phyloP scores from a whole-genome alignment of 2,797 vertebrate genomes.

The Podargus strigoides region DNA sequence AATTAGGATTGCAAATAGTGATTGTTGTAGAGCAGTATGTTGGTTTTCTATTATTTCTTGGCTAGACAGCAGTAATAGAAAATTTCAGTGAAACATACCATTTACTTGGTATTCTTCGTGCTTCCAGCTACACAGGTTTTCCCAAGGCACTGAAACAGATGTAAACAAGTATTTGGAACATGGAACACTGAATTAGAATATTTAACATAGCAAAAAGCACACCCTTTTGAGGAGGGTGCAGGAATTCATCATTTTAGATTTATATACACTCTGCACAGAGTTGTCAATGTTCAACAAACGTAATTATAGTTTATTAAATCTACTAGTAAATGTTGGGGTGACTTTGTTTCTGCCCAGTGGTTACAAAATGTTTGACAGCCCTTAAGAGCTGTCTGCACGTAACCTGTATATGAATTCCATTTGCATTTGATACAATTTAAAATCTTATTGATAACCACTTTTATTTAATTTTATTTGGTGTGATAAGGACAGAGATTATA shows the following conservation, averaged over 20 bases:
- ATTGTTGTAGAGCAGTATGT: not conserved
- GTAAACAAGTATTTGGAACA: not conserved
- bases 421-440: not conserved
- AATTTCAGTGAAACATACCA: not conserved
- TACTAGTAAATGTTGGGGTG: not conserved
- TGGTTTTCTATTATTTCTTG: not conserved
- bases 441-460: not conserved
- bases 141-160: not conserved
- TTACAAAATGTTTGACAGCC: not conserved
- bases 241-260: not conserved
- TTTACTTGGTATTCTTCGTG: not conserved
- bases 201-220: not conserved
- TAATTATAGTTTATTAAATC: not conserved
- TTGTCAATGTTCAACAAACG: not conserved
- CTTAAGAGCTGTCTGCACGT: not conserved
- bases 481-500: not conserved
- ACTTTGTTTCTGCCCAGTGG: accelerated
- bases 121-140: not conserved
- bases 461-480: not conserved
- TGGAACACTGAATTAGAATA: not conserved
- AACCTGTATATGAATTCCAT: not conserved
- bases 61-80: not conserved
- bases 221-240: accelerated
- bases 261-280: not conserved
- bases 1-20: not conserved